Evolutionary conservation across 1,140 invertebrate genomes (phyloP), one percentile per base, ranked within the genome.

Genomic region (Apis dorsata): DNA sequence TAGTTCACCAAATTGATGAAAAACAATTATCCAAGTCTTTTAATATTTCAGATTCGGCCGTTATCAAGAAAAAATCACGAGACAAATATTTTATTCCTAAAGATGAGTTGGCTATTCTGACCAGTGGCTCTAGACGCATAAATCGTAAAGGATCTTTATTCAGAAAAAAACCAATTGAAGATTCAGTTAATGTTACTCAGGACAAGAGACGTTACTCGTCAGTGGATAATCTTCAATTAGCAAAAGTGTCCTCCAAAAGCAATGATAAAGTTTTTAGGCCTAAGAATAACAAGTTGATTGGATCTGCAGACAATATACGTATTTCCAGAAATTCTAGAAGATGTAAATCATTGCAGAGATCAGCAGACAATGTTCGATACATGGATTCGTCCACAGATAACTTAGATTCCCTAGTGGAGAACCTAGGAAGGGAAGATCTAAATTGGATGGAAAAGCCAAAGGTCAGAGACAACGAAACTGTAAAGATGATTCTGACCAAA

Each of bases 401-500:
- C 87, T 75, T 92, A 1, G 90, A 91, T 44, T 90, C 85, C 1
- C 57, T 91, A 0, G 86, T 89, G 7, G 89, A 92, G 49, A 85
- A 69, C 59, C 71, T 85, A 15, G 90, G 83, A 15, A 90, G 83
- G 28, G 89, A 91, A 65, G 76, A 19, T 2, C 57, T 79, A 28
- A 85, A 81, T 21, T 75, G 71, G 53, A n/a, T 17, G 10, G 74
- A 62, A 28, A 92, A 89, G 74, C 89, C 90, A 24, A 94, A 94
- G 71, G 93, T 94, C 65, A 95, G 95, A 81, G 95, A 96, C 84
- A 96, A 95, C 83, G 96, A 96, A 91, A 95, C 95, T 57, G 95
- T 96, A 13, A 95, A 96, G 86, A 95, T 96, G 92, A 96, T 96
- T 88, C 94, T 97, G 65, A 96, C 96, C 7, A 96, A 96, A 89